Conservation (phyloP, 2,888 invertebrate genomes). For the Phoronis australis region DNA sequence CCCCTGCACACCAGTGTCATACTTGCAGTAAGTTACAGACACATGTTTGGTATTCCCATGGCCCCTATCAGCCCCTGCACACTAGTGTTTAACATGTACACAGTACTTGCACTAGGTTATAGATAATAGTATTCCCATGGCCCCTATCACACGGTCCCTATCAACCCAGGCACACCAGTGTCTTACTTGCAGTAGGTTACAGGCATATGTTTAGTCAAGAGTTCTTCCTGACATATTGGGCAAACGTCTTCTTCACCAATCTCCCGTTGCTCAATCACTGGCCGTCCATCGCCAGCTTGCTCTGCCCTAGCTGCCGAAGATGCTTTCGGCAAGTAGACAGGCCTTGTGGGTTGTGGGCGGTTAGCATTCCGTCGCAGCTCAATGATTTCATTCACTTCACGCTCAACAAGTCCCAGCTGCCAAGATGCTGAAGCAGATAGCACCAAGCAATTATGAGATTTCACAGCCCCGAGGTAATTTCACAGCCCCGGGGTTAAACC, state of each 20-base stretch:
- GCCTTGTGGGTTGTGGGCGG: slow-evolving; percentile 14
- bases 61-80: slow-evolving; percentile 54
- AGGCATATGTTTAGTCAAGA: slow-evolving; percentile 42
- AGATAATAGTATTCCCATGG: too few species aligned
- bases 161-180: too few species aligned
- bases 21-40: slow-evolving; percentile 53
- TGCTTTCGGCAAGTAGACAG: background rate
- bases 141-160: too few species aligned
- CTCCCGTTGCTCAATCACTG: slow-evolving; percentile 36
- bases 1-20: too few species aligned
- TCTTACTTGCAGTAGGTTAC: slow-evolving; percentile 53
- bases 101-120: too few species aligned
- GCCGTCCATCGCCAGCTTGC: slow-evolving; percentile 24
- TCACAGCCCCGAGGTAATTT: too few species aligned
- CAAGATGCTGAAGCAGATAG: slow-evolving; percentile 44
- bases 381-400: slow-evolving; percentile 50
- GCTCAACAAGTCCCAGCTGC: slow-evolving; percentile 51
- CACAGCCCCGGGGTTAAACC: too few species aligned
- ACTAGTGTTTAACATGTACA: too few species aligned
- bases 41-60: slow-evolving; percentile 41
- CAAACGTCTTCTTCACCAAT: slow-evolving; percentile 50
- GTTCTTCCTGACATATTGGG: slow-evolving; percentile 53
- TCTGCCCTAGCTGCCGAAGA: background rate
- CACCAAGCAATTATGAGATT: too few species aligned
- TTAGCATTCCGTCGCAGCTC: slow-evolving; percentile 30